Percentiles rank a stretch among this genome's conserved stretches.
Conservation (phyloP, 2,888 invertebrate species). For the Barypeithes pellucidus region DNA sequence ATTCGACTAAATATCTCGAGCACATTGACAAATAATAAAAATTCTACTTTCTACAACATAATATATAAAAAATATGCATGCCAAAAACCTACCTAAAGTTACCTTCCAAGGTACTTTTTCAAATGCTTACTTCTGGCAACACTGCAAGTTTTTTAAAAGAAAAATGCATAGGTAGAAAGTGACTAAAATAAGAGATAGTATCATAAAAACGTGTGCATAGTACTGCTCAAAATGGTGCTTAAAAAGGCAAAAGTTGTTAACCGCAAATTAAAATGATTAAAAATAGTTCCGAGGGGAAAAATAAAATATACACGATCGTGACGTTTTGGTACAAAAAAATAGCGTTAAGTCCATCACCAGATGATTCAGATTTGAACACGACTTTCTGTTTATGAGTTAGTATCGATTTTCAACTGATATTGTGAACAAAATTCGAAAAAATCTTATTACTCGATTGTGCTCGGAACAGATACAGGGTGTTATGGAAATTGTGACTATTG, state of each 20-base stretch:
- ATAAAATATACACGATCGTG: background rate
- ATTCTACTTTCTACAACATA: slow-evolving; percentile 21
- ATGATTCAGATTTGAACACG: background rate
- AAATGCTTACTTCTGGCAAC: slow-evolving; percentile 70
- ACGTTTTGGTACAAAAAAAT: slow-evolving; percentile 32
- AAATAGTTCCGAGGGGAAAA: background rate
- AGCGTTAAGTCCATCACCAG: slow-evolving; percentile 13
- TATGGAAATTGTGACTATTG: too few species aligned
- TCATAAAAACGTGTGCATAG: slow-evolving; percentile 18
- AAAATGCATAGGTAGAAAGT: slow-evolving; percentile 34
- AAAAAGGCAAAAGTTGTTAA: background rate
- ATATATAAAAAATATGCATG: slow-evolving; percentile 30
- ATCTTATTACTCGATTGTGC: too few species aligned
- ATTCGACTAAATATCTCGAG: background rate
- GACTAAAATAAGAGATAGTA: slow-evolving; percentile 60
- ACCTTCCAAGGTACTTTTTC: slow-evolving; percentile 57
- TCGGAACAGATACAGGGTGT: too few species aligned
- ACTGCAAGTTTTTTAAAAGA: slow-evolving; percentile 59
- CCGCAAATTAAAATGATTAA: background rate
- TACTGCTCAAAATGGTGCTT: slow-evolving; percentile 23
- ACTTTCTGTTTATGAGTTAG: background rate
- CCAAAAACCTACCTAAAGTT: slow-evolving; percentile 51
- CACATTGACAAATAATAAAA: slow-evolving; percentile 28
- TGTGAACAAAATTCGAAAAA: too few species aligned
- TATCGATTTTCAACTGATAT: background rate